Evolutionary conservation across 2,113 vertebrate species (phyloP), one percentile per base, ranked within the genome.

Genomic region (Rhea pennata): DNA sequence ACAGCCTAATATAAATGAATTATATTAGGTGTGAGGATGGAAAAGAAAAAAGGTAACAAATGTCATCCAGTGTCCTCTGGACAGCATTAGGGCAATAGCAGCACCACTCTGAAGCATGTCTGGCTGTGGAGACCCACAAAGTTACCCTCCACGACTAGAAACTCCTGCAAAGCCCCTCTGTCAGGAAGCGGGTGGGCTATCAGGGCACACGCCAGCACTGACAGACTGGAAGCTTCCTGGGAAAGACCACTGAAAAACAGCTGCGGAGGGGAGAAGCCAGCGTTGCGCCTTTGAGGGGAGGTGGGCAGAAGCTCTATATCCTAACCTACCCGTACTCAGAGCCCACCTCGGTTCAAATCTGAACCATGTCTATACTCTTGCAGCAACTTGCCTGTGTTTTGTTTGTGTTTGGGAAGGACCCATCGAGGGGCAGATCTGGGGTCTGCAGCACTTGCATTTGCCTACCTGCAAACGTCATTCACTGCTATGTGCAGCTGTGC

Each of bases 131-230:
- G 16, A 46, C 17, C 36, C 31, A 62, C 12, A 21, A 61, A 78
- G 24, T 31, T 19, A 74, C 12, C 14, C 62, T 81, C 54, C 7
- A 6, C 0, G 0, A n/a, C 5, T 2, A 42, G n/a, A 79, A 85
- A 90, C 76, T 42, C 14, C 7, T 64, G 15, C 23, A 12, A 42
- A 66, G 10, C 22, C 44, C 11, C 29, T 69, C 48, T 22, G 16
- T 22, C 5, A 70, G 44, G 24, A 79, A 53, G 48, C 72, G 19
- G 3, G 3, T 5, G 42, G 10, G 10, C 10, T 61, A 10, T 56
- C 22, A 40, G 22, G 8, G 27, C 39, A 16, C 11, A 69, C 19
- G 24, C 24, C 17, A 79, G 5, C 29, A 31, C 17, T 64, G 64
- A 53, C 36, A 83, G 40, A 50, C 2, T 14, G 23, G 39, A 42